Percentiles rank a stretch among this genome's conserved stretches.
phyloP scores from a whole-genome alignment of 2,113 vertebrate species.

The Spea multiplicata region DNA sequence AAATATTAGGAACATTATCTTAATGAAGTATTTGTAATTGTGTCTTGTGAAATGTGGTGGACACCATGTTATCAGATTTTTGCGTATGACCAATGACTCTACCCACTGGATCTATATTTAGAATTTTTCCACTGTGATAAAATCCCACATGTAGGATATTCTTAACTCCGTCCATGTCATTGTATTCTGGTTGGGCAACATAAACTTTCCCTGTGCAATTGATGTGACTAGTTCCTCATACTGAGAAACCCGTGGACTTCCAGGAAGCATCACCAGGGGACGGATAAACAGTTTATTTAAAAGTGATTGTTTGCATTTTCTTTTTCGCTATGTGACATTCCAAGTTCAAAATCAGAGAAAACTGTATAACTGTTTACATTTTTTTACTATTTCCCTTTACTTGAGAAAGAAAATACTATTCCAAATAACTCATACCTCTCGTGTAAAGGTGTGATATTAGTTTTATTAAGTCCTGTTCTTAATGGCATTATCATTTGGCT shows the following conservation, averaged over 20 bases:
- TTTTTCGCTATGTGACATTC: background rate
- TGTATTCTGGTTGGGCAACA: background rate
- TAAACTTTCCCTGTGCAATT: background rate
- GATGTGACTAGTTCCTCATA: background rate
- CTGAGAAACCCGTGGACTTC: background rate
- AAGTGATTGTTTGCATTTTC: background rate
- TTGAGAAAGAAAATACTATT: no score
- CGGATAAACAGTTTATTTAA: background rate
- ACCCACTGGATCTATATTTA: background rate
- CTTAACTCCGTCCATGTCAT: background rate
- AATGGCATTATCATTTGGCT: no score
- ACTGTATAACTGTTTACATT: background rate
- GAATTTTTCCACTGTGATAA: background rate
- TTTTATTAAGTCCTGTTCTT: no score
- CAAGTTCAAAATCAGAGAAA: background rate
- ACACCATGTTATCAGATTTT: no score
- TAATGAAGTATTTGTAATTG: no score
- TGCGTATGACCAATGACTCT: background rate
- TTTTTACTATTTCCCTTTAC: no score
- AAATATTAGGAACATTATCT: no score
- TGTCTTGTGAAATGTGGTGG: no score
- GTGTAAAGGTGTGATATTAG: no score
- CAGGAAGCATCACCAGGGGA: background rate
- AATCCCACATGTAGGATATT: background rate
- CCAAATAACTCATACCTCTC: no score